Evolutionary conservation across 2,888 invertebrate species (phyloP), one percentile per base, ranked within the genome.

Genomic region (Synanthedon tipuliformis): DNA sequence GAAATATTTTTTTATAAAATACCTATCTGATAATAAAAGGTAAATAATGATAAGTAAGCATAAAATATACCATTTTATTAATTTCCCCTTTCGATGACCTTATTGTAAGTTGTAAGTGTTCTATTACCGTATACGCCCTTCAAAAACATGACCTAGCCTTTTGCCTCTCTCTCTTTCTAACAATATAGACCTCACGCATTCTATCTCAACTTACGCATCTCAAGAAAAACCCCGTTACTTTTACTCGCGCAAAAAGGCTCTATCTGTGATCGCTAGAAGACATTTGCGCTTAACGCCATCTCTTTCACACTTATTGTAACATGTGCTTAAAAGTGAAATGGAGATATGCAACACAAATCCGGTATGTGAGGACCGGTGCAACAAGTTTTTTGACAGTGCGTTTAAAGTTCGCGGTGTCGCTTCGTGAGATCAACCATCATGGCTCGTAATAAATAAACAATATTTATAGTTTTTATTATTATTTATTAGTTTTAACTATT

Each of bases 181-280:
- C 78, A 55, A 48, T 55, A 54, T 57, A 73, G 71, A 75, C 73
- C 76, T 70, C 66, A 56, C 61, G 71, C 67, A 57, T 61, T 59
- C 68, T 61, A 62, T 85, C 78, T 82, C 87, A 68, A 56, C 72
- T 78, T 78, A 79, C 78, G 76, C 80, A 86, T 86, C 86, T 85
- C 69, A 82, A 84, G 82, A 81, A 81, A 85, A 75, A 72, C 77
- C 74, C 87, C 88, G 88, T 88, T 88, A 88, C 87, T 87, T 88
- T 87, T 88, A 85, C 85, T 81, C 66, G 75, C 81, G 84, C 86
- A 82, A 85, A 85, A 86, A 87, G 86, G 85, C 77, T 79, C 68
- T 80, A 87, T 86, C 86, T 84, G 80, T 73, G 64, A 69, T 65
- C 66, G 54, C 50, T 64, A 56, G 11, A 41, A 54, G 59, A 56